Base-by-base conservation (phyloP, 2,113 vertebrate species). In the Nerophis ophidion region DNA sequence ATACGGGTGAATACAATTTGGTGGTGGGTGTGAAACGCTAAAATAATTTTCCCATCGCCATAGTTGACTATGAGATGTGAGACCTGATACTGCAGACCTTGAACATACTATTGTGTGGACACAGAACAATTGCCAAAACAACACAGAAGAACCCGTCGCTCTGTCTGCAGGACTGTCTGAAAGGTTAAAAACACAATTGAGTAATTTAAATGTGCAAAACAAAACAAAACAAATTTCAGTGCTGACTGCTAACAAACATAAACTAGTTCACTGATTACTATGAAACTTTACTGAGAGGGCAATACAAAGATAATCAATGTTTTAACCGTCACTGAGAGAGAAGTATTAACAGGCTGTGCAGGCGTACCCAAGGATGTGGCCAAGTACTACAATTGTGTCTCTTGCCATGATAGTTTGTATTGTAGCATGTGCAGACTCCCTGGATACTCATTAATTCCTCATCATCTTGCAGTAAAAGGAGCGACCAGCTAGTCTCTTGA, bases 11-110 rank as follows among this genome's bases (percentile, higher is more conserved):
- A 61, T 47, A 44, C 0, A 66, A 66, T 53, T 68, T 10, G 5
- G 51, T 48, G 60, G 44, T 66, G 65, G 34, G 48, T 55, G 44
- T 14, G 51, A 19, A 44, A 35, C 13, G 42, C 68, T 77, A 68
- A 74, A 81, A 77, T 65, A 66, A 68, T 49, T 78, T 87, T 88
- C 84, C 79, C 81, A 85, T 42, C 72, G 69, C 8, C 61, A 49
- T 68, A 63, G 66, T 63, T 86, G 81, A 87, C 68, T 76, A 71
- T 68, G 72, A 72, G 81, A 86, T 85, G 74, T 2, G 72, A 81
- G 78, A 77, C 61, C 75, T 63, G 87, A 87, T 84, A 85, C 80
- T 66, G 78, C 80, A 75, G 67, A 61, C 70, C 81, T 86, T 70
- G 81, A 76, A 81, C 80, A 81, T 73, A 80, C 75, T 72, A 71